phyloP scores from a whole-genome alignment of 2,888 invertebrate genomes.

The Lasioglossum figueresi region DNA sequence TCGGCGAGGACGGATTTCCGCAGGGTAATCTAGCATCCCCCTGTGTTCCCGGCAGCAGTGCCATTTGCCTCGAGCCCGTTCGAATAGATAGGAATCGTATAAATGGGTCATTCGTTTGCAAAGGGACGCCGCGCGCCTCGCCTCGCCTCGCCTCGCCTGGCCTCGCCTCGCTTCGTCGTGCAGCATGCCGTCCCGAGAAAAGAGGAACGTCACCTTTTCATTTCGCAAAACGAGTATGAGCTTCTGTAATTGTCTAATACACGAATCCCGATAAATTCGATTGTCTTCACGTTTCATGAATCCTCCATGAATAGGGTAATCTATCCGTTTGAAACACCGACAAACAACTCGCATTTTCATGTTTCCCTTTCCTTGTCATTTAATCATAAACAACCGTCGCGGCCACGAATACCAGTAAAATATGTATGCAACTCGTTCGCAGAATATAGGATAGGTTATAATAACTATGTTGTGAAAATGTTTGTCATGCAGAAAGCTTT shows the following conservation, averaged over 20 bases:
- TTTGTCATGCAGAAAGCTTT: background rate
- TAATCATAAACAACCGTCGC: background rate
- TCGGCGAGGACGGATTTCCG: slow-evolving; percentile 67
- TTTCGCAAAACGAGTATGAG: slow-evolving; percentile 26
- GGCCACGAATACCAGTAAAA: background rate
- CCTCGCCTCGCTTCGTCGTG: background rate
- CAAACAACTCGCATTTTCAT: background rate
- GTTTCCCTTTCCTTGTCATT: background rate
- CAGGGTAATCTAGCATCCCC: slow-evolving; percentile 60
- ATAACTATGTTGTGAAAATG: background rate
- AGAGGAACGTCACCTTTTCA: slow-evolving; percentile 28
- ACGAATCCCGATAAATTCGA: slow-evolving; percentile 10
- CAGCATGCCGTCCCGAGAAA: slow-evolving; percentile 10
- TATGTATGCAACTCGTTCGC: background rate
- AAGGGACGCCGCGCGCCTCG: slow-evolving; percentile 32
- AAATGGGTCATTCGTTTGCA: slow-evolving; percentile 69
- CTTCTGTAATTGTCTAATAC: slow-evolving; percentile 17
- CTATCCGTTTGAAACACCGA: background rate
- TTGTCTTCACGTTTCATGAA: background rate
- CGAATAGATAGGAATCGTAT: slow-evolving; percentile 64
- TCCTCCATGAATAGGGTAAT: background rate
- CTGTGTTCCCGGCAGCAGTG: slow-evolving; percentile 17
- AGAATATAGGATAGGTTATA: background rate
- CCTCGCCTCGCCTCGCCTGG: too few relatives aligned
- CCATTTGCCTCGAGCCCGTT: slow-evolving; percentile 54